Conservation (phyloP, 2,888 invertebrate species). For the Meiosimyza platycephala region DNA sequence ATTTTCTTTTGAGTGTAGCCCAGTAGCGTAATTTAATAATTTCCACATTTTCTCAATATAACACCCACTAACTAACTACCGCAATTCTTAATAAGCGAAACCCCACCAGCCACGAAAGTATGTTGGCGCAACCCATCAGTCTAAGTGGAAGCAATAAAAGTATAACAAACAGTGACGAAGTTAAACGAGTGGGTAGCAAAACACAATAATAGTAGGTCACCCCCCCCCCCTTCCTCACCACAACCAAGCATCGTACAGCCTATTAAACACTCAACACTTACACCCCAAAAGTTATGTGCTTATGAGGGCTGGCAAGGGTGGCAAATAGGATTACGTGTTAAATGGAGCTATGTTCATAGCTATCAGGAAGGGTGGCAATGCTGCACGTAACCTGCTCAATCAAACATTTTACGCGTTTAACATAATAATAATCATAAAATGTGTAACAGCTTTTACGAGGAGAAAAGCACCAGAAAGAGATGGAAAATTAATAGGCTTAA, state of each 20-base stretch:
- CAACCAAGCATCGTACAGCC: too few relatives aligned
- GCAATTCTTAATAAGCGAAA: background rate
- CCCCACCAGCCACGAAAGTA: background rate
- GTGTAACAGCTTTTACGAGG: constrained; percentile 6
- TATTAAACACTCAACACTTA: background rate
- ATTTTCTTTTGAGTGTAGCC: too few relatives aligned
- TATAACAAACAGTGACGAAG: constrained; percentile 12
- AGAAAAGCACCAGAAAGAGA: constrained; percentile 15
- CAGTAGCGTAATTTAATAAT: constrained; percentile 2
- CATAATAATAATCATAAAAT: constrained; percentile 37
- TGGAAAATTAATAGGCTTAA: constrained; percentile 48
- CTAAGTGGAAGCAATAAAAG: constrained; percentile 33
- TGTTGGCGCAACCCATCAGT: constrained; percentile 21
- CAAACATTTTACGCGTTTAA: constrained; percentile 37
- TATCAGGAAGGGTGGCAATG: background rate
- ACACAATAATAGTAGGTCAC: too few relatives aligned
- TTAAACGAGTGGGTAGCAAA: background rate
- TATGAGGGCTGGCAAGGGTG: background rate
- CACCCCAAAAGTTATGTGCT: background rate
- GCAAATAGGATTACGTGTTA: constrained; percentile 43
- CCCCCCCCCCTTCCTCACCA: too few relatives aligned
- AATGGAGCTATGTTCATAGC: constrained; percentile 22
- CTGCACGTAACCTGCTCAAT: constrained; percentile 31
- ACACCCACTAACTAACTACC: background rate
- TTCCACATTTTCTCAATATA: constrained; percentile 1